phyloP scores from a whole-genome alignment of 2,888 invertebrate species.

The Calliphora vomitoria region DNA sequence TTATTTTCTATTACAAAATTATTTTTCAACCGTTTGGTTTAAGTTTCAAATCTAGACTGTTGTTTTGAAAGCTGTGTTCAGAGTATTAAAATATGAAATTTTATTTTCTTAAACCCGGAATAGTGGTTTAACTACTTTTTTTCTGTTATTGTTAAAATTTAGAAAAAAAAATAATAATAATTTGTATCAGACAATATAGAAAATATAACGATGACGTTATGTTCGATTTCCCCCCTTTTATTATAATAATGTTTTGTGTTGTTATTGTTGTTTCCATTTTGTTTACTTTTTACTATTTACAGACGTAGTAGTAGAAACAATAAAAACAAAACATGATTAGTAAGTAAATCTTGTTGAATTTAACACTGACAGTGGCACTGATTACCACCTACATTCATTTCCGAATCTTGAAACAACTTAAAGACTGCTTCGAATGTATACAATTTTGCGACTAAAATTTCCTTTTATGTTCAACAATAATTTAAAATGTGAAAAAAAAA shows the following conservation, averaged over 20 bases:
- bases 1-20: background rate
- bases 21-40: conserved; percentile 59
- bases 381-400: conserved; percentile 58
- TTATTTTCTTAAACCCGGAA: conserved; percentile 34
- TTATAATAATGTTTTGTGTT: conserved; percentile 11
- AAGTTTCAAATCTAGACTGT: conserved; percentile 72
- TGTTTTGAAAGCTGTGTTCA: conserved; percentile 40
- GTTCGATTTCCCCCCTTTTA: background rate
- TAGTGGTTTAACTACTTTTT: conserved; percentile 62
- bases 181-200: conserved; percentile 57
- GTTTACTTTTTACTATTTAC: conserved; percentile 52
- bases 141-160: conserved; percentile 38
- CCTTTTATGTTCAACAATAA: conserved; percentile 64
- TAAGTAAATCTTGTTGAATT: conserved; percentile 43
- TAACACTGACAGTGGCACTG: conserved; percentile 66
- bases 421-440: conserved; percentile 13
- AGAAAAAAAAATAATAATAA: conserved; percentile 18
- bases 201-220: conserved; percentile 69
- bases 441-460: conserved; percentile 49
- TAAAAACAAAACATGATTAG: conserved; percentile 17
- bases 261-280: conserved; percentile 4
- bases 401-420: conserved; percentile 53
- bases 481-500: conserved; percentile 10
- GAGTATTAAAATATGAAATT: conserved; percentile 57
- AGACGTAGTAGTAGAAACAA: conserved; percentile 15